Conservation (phyloP, 2,797 vertebrate genomes). For the Pseudochaenichthys georgianus region DNA sequence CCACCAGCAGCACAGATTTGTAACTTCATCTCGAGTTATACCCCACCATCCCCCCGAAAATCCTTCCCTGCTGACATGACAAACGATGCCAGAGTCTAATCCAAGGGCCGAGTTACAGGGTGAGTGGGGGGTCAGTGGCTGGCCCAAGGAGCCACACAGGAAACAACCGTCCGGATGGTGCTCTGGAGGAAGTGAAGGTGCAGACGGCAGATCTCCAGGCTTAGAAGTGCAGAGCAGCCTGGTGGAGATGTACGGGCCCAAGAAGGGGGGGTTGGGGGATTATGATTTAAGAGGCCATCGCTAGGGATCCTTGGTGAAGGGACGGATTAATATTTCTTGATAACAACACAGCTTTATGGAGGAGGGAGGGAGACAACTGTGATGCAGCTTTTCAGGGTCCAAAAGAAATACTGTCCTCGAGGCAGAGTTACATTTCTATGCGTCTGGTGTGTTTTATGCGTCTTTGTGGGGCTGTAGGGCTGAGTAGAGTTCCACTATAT, state of each 20-base stretch:
- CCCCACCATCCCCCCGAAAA: constrained; percentile 28
- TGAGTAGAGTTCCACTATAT: too few species aligned
- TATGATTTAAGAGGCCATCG: constrained; percentile 61
- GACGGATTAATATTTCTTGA: constrained; percentile 57
- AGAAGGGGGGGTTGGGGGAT: constrained; percentile 43
- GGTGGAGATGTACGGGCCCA: constrained; percentile 52
- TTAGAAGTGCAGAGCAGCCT: constrained; percentile 57
- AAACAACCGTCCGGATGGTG: constrained; percentile 59
- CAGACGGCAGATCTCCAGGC: constrained; percentile 56
- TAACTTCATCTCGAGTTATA: constrained; percentile 53
- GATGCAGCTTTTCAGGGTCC: not conserved
- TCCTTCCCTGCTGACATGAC: constrained; percentile 71
- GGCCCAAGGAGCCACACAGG: constrained; percentile 59
- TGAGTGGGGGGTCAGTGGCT: constrained; percentile 66
- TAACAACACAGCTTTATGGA: constrained; percentile 28
- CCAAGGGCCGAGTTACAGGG: constrained; percentile 65
- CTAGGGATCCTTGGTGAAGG: constrained; percentile 25
- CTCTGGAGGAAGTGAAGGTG: constrained; percentile 72
- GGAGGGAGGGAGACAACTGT: constrained; percentile 5
- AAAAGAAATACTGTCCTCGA: not conserved
- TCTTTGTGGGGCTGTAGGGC: not conserved
- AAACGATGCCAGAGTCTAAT: constrained; percentile 75
- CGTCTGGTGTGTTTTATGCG: not conserved
- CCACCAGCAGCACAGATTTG: constrained; percentile 33
- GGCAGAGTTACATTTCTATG: not conserved